phyloP scores from a whole-genome alignment of 2,113 vertebrate genomes.

The Brachypteracias leptosomus region DNA sequence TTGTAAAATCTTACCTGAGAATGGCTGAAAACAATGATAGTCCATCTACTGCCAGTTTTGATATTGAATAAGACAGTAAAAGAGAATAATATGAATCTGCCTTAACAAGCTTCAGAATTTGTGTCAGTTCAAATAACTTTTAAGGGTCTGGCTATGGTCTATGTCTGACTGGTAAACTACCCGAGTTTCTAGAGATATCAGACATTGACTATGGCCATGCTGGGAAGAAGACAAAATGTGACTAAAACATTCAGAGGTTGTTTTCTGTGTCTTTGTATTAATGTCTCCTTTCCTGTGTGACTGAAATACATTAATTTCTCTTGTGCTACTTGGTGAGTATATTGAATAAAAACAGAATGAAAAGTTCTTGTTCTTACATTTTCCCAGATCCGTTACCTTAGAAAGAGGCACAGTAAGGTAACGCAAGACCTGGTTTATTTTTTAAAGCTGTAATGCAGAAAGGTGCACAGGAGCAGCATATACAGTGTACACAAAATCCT shows the following conservation, averaged over 20 bases:
- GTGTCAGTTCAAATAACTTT: neutral
- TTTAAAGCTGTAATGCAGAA: neutral
- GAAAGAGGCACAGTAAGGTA: neutral
- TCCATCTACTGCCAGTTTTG: neutral
- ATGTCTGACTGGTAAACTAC: neutral
- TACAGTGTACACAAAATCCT: neutral
- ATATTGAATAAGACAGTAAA: neutral
- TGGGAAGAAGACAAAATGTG: neutral
- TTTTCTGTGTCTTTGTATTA: neutral
- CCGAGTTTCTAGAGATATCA: neutral
- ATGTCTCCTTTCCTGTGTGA: neutral
- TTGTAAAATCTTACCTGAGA: neutral
- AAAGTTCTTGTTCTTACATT: neutral
- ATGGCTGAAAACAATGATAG: neutral
- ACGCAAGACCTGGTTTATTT: neutral
- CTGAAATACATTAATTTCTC: neutral
- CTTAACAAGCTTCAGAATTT: neutral
- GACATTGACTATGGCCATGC: neutral
- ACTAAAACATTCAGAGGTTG: neutral
- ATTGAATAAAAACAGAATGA: neutral
- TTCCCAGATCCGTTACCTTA: neutral
- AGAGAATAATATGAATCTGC: neutral
- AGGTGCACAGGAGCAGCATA: neutral
- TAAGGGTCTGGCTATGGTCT: neutral
- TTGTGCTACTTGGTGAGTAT: neutral